phyloP scores from a whole-genome alignment of 2,888 invertebrate species.

The Papilio demoleus region DNA sequence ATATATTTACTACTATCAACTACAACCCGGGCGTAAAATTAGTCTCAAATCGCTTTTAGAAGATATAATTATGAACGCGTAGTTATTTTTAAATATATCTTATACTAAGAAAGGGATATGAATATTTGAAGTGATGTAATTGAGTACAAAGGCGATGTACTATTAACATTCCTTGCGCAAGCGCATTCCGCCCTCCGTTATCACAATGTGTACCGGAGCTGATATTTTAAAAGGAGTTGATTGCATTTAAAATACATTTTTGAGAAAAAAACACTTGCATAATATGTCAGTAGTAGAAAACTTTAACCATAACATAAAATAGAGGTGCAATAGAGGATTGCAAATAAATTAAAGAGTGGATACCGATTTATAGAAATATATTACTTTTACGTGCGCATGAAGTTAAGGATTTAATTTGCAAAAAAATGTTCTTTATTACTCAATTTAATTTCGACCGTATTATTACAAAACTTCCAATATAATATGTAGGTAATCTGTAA shows the following conservation, averaged over 20 bases:
- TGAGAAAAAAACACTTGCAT: not conserved
- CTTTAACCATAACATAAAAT: not conserved
- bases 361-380: no score
- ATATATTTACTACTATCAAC: no score
- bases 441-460: no score
- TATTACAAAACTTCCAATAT: no score
- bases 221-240: not conserved
- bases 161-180: conserved; percentile 19
- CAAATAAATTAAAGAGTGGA: not conserved
- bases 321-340: no score
- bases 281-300: not conserved
- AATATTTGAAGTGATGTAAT: conserved; percentile 13
- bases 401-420: no score
- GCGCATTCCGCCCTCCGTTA: conserved; percentile 16
- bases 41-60: not conserved
- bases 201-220: not conserved
- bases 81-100: conserved; percentile 5
- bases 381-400: no score
- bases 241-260: not conserved
- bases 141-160: conserved; percentile 21
- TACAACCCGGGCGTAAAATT: not conserved
- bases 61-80: not conserved
- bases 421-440: no score
- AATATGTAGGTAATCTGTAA: no score
- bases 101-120: not conserved